Base-by-base conservation (phyloP, 2,888 invertebrate species). In the Caenorhabditis sp. region DNA sequence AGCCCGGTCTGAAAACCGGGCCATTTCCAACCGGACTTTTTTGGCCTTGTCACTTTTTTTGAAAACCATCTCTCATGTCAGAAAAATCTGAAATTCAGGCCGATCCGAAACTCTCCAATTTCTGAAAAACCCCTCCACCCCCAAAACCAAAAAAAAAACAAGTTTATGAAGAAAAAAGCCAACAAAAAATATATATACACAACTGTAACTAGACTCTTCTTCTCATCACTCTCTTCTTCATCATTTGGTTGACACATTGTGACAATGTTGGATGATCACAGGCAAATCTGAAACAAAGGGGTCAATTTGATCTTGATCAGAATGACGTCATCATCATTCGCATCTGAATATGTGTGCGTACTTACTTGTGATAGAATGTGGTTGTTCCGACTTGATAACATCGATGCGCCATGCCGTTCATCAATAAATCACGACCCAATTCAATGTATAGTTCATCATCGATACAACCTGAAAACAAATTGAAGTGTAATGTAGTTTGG, bases 281-380 rank as follows among this genome's bases (percentile, higher is more conserved):
- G 3, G 72, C 66, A 62, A 79, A 79, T 65, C 79, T 78, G 67
- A 36, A 71, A 62, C 59, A 43, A 61, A 24, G 14, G 23, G 23
- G 23, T n/a, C 51, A 51, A 51, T n/a, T n/a, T n/a, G n/a, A n/a
- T n/a, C n/a, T n/a, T n/a, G 50, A 53, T 23, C 2, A 10, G 12
- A 2, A 31, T 31, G 31, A 31, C 10, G 31, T 31, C 31, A 31
- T n/a, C n/a, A n/a, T n/a, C n/a, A n/a, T n/a, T n/a, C n/a, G n/a
- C n/a, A n/a, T n/a, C n/a, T n/a, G n/a, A n/a, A n/a, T n/a, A n/a
- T 36, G 36, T 43, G 43, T 10, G 3, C 17, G 5, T 36, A 10
- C 71, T 67, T 43, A 85, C 86, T 85, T 81, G 68, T 86, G 86
- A 66, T 84, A 86, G 76, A 83, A 85, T 21, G 84, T 83, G 14